These are phyloP conservation scores for Ochropacha duplaris DNA, from an alignment of 2,888 invertebrate genomes.

Conservation along the genomic window DNA sequence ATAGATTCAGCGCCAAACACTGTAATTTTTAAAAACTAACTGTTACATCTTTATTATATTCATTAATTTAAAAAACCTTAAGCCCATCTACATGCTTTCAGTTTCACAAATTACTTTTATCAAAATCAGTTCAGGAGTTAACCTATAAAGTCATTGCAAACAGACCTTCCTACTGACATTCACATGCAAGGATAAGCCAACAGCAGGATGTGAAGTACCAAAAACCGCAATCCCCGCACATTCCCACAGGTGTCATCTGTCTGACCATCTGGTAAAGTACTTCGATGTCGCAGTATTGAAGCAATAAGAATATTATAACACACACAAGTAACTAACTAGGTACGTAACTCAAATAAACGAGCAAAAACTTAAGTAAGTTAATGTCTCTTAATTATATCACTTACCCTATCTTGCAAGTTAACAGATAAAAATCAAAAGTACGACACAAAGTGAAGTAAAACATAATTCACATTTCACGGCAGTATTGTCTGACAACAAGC, in stretches of 20 bases:
- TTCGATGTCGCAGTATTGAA: not conserved
- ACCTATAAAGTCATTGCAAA: not conserved
- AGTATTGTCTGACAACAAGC: constrained; percentile 17
- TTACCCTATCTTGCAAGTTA: not conserved
- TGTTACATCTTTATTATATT: too few species aligned
- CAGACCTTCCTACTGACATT: too few species aligned
- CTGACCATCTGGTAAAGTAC: not conserved
- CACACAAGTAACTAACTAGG: too few species aligned
- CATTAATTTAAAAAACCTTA: too few species aligned
- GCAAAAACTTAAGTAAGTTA: not conserved
- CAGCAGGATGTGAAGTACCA: not conserved
- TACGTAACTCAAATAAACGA: not conserved
- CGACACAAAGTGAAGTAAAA: not conserved
- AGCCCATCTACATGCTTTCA: too few species aligned
- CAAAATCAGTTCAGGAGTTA: not conserved
- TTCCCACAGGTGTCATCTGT: not conserved
- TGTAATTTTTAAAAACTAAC: too few species aligned
- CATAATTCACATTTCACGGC: constrained; percentile 16
- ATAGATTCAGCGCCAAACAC: too few species aligned
- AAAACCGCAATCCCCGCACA: not conserved
- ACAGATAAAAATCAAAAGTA: not conserved
- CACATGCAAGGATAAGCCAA: not conserved
- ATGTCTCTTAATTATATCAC: constrained; percentile 5
- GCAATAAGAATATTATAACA: not conserved
- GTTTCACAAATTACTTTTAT: not conserved